Conservation (phyloP, 2,797 vertebrate genomes). For the Orestias chungarensis region DNA sequence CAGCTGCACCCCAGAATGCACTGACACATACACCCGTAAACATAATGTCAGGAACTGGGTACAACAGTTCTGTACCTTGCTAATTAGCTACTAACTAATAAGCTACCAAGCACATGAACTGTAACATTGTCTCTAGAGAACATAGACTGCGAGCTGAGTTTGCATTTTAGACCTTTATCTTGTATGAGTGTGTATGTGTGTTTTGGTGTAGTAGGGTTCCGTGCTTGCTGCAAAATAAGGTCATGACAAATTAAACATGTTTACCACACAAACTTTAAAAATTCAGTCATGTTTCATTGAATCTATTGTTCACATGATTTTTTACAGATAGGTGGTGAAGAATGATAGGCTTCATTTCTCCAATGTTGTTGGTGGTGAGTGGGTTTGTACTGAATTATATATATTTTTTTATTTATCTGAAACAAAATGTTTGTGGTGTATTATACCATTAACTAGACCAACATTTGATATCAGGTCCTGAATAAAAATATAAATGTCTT, state of each 20-base stretch:
- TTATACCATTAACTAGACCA: neutral
- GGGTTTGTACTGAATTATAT: neutral
- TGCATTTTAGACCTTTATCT: neutral
- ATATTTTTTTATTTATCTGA: neutral
- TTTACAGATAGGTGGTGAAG: neutral
- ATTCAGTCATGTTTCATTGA: no score
- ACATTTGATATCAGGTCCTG: neutral
- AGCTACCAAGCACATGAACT: conserved; percentile 47
- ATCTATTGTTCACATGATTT: neutral
- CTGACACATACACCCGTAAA: conserved; percentile 34
- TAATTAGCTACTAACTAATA: conserved; percentile 73
- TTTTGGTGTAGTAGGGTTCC: neutral
- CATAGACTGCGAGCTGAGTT: conserved; percentile 30
- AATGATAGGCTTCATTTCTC: neutral
- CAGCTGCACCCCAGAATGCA: conserved; percentile 36
- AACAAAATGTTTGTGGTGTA: neutral
- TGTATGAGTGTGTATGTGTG: conserved; percentile 5
- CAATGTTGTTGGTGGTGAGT: neutral
- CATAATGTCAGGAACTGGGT: conserved; percentile 55
- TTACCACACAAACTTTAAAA: neutral
- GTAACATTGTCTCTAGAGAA: conserved; percentile 39
- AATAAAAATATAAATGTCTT: neutral
- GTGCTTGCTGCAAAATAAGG: neutral
- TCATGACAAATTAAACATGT: neutral
- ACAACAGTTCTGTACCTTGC: conserved; percentile 68